Evolutionary conservation across 2,113 vertebrate genomes (phyloP).

Genomic region (Sinocyclocheilus anshuiensis): DNA sequence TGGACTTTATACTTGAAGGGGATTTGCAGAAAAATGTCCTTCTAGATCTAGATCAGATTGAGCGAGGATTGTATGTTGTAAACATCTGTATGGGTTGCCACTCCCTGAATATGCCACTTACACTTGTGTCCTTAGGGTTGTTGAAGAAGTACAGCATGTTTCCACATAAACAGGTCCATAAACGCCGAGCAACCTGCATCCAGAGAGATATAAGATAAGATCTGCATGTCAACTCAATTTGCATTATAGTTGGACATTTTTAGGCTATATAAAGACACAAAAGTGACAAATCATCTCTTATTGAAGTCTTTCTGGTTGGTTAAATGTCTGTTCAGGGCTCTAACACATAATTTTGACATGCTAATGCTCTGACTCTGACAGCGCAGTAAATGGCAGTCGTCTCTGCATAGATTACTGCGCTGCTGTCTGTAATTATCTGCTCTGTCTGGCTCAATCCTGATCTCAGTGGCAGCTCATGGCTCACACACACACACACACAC

Average conservation of each 20-base stretch:
- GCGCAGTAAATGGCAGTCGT: neutral
- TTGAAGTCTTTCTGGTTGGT: neutral
- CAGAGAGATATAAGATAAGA: neutral
- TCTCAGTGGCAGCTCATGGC: slow-evolving; percentile 29
- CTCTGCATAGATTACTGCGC: slow-evolving; percentile 15
- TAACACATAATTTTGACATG: neutral
- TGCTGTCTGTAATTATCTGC: slow-evolving; percentile 40
- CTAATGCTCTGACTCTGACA: neutral
- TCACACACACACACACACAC: neutral
- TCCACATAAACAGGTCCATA: slow-evolving; percentile 85
- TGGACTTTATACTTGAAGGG: neutral
- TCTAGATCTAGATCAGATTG: neutral
- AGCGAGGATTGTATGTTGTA: neutral
- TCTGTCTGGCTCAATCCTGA: slow-evolving; percentile 58
- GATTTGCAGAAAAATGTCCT: neutral
- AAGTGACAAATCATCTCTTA: neutral
- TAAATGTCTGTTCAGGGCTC: neutral
- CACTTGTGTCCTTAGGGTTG: slow-evolving; percentile 76
- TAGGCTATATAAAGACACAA: neutral
- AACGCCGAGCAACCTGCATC: slow-evolving; percentile 77
- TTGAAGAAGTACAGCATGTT: slow-evolving; percentile 82
- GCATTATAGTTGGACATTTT: neutral
- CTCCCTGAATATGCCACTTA: slow-evolving; percentile 62
- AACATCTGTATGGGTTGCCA: neutral
- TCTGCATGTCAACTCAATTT: neutral